Evolutionary conservation across 2,797 vertebrate genomes (phyloP).

Genomic region (Sebastes baramenuke): DNA sequence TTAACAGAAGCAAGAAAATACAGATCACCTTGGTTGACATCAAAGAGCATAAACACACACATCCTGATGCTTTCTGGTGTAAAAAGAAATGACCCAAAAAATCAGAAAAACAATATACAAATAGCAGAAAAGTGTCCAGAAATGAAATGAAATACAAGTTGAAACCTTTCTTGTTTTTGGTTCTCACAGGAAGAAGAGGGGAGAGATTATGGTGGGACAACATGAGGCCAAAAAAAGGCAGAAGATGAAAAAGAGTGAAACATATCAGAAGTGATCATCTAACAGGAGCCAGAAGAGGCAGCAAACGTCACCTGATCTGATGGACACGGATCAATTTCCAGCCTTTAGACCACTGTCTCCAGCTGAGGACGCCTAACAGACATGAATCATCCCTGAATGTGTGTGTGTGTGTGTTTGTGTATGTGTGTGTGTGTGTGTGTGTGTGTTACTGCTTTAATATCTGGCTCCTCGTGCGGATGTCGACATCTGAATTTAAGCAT

Average conservation of each 20-base stretch:
- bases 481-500: conserved; percentile 3
- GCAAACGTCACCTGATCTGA: conserved; percentile 61
- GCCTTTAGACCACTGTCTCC: conserved; percentile 55
- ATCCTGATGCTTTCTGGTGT: not conserved
- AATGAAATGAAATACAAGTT: not conserved
- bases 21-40: not conserved
- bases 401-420: conserved; percentile 33
- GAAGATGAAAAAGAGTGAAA: conserved; percentile 32
- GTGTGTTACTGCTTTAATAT: not conserved
- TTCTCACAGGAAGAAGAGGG: conserved; percentile 44
- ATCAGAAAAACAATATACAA: not conserved
- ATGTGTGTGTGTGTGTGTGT: conserved; percentile 22
- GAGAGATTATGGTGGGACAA: conserved; percentile 24
- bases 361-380: conserved; percentile 33
- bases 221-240: conserved; percentile 1
- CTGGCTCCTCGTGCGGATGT: not conserved
- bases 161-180: not conserved
- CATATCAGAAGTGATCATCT: conserved; percentile 52
- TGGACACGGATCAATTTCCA: conserved; percentile 65
- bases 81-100: not conserved
- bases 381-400: conserved; percentile 51
- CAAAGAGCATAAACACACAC: not conserved
- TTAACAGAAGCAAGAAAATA: not conserved
- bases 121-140: not conserved
- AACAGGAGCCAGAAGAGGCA: conserved; percentile 51